Base-by-base conservation (phyloP, 2,113 vertebrate species). In the Rhinolophus ferrumequinum region DNA sequence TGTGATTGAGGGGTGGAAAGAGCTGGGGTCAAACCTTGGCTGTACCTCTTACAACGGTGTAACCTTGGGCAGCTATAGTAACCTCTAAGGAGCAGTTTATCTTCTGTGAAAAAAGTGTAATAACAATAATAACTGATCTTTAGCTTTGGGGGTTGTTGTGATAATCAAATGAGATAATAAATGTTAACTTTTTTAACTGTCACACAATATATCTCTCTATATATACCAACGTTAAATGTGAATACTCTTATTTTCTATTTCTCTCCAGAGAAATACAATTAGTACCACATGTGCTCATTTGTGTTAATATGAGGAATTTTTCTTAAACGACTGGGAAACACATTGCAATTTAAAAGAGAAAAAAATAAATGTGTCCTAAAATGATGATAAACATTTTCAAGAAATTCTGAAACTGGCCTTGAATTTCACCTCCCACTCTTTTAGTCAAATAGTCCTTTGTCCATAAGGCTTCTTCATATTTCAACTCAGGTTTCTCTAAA, bases 211-310 rank as follows among this genome's bases (percentile, higher is more conserved):
- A 38, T 73, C 35, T 47, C 60, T 84, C 66, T 56, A 11, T 21
- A 38, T 35, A 41, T 72, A 66, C 56, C 13, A 85, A 8, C 58
- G 47, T 56, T 77, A 88, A 10, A 83, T 69, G 8, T 83, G 54
- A 79, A 44, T 60, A 44, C 14, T 73, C 30, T 76, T 50, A 47
- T 35, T 47, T 96, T 67, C 64, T 66, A 38, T 96, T 96, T 89
- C 26, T 26, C 2, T 73, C 19, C 26, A 58, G 15, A 10, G 56
- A 85, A 66, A 26, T 4, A 86, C 19, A 66, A 38, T 66, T 72
- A 66, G 28, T 44, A 44, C 21, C 62, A 10, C 8, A 52, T 50
- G 7, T 58, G 38, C 12, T 26, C 11, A 72, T 88, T 62, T 92
- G 56, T 58, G 35, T 38, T 81, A 62, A 26, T 81, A 54, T 52